Base-by-base conservation (phyloP, 1,140 invertebrate genomes). In the Pararge aegeria region DNA sequence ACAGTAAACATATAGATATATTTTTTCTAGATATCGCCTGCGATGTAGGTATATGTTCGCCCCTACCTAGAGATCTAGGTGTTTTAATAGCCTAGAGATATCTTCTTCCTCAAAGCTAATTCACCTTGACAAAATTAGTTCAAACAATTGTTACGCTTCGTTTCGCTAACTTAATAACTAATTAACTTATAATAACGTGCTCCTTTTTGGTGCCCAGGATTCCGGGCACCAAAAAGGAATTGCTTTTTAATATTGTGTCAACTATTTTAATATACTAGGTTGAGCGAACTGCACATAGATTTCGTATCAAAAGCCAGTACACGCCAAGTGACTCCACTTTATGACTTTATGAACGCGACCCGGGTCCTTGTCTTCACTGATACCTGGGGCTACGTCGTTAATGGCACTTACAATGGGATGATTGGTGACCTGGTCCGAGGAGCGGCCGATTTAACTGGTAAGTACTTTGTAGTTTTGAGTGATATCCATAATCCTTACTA, bases 251-350 rank as follows among this genome's bases (percentile, higher is more conserved):
- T n/a, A n/a, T n/a, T n/a, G n/a, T n/a, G n/a, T n/a, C n/a, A n/a
- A n/a, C n/a, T n/a, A n/a, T n/a, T n/a, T n/a, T n/a, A n/a, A n/a
- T n/a, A n/a, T n/a, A n/a, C n/a, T n/a, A 92, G 92, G 19, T 42
- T 16, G 13, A 42, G 18, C 16, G 76, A 92, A 55, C 89, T 85
- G 20, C 79, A 92, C 24, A 83, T 92, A 16, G 93, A 94, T 60
- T 83, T 91, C n/a, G 79, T 93, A 19, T 83, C 92, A 3, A 94
- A 93, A 78, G 87, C 90, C 7, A 92, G 90, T 64, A 93, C 91
- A 68, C 73, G 89, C 1, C 86, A 91, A 66, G 77, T 91, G 1
- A 52, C 85, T 50, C 82, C 89, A 49, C 53, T 94, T 0, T 82
- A 79, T 6, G 77, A 91, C 20, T 91, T 91, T 24, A 70, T 93